Evolutionary conservation across 2,113 vertebrate species (phyloP).

Genomic region (Oryzias curvinotus): DNA sequence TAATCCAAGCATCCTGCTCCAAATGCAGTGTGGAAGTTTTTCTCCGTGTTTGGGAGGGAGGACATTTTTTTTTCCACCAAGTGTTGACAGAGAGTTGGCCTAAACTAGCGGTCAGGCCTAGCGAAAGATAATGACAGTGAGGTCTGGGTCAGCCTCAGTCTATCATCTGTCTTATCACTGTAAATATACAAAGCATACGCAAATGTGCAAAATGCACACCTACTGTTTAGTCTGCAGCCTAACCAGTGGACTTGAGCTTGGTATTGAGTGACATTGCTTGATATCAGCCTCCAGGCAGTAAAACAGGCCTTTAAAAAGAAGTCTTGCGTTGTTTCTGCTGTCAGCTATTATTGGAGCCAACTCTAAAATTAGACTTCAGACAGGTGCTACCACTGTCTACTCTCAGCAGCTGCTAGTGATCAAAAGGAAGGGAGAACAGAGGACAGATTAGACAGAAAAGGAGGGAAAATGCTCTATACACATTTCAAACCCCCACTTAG

Average conservation of each 20-base stretch:
- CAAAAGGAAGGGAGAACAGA: conserved; percentile 30
- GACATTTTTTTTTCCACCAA: conserved; percentile 5
- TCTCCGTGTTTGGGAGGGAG: conserved; percentile 7
- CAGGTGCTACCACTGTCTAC: conserved; percentile 17
- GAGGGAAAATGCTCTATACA: conserved; percentile 17
- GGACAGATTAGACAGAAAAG: conserved; percentile 29
- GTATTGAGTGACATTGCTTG: conserved; percentile 3
- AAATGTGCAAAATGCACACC: background rate
- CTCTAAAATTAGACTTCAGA: conserved; percentile 51
- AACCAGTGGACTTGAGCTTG: background rate
- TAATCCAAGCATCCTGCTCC: conserved; percentile 1
- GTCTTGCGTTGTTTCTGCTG: conserved; percentile 12
- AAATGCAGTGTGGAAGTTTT: conserved; percentile 17
- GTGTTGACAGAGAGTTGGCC: conserved; percentile 47
- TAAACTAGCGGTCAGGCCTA: conserved; percentile 37
- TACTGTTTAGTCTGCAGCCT: conserved; percentile 33
- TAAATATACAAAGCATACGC: conserved; percentile 6
- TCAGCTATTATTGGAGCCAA: conserved; percentile 49
- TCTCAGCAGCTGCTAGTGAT: conserved; percentile 64
- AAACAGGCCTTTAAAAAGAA: background rate
- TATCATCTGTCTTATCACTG: conserved; percentile 48
- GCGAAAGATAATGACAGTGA: conserved; percentile 49
- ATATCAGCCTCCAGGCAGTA: background rate
- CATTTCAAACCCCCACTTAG: conserved; percentile 17
- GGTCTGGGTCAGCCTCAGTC: conserved; percentile 41